Evolutionary conservation across 2,797 vertebrate genomes (phyloP).

Genomic region (Amphiprion clarkii): DNA sequence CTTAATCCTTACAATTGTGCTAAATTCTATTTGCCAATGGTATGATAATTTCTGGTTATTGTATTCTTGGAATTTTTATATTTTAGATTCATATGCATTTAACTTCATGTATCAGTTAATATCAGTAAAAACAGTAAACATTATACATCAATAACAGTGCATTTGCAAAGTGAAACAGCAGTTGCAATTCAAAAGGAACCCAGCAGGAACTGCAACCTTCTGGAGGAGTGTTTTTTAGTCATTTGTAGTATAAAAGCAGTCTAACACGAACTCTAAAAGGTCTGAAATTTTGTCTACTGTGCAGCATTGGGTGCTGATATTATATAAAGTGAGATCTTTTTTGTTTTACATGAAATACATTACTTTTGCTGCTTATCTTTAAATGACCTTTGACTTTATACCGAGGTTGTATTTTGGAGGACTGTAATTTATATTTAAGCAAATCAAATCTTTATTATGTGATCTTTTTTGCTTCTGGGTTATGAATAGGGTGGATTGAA

Average conservation of each 20-base stretch:
- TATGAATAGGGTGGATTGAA: constrained; percentile 42
- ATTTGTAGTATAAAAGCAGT: not conserved
- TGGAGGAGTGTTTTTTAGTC: not conserved
- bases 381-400: constrained; percentile 48
- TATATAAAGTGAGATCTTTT: not conserved
- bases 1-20: not conserved
- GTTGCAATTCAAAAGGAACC: not conserved
- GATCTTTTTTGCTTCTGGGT: constrained; percentile 62
- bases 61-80: not conserved
- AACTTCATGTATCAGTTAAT: not conserved
- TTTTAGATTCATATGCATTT: not conserved
- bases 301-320: not conserved
- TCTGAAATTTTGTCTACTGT: constrained; percentile 16
- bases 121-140: too few species aligned
- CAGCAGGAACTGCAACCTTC: not conserved
- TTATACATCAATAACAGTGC: not conserved
- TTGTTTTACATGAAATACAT: constrained; percentile 28
- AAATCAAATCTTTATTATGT: constrained; percentile 65
- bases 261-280: not conserved
- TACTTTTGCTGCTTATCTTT: constrained; percentile 59
- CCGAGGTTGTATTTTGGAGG: constrained; percentile 63
- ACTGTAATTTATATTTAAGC: constrained; percentile 76
- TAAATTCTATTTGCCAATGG: not conserved
- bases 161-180: constrained; percentile 4
- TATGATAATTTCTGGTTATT: not conserved